These are phyloP conservation scores for Drosophila arizonae DNA, from an alignment of 1,140 invertebrate species.

Conservation along the genomic window DNA sequence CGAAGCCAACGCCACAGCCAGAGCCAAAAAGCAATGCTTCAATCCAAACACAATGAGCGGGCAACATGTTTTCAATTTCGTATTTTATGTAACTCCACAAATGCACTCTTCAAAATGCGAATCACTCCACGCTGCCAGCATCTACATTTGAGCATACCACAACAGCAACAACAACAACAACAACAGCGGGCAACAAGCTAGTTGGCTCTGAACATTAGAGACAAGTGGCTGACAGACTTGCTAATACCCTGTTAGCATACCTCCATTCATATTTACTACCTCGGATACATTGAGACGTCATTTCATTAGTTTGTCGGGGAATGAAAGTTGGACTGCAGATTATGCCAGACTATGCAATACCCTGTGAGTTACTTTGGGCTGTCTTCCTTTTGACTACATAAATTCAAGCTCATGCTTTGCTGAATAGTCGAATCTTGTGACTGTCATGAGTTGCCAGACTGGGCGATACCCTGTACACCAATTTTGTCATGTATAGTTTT, in stretches of 20 bases:
- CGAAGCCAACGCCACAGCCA: slow-evolving; percentile 10
- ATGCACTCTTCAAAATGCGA: slow-evolving; percentile 69
- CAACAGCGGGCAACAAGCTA: not conserved
- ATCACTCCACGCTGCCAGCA: slow-evolving; percentile 39
- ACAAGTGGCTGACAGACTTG: not conserved
- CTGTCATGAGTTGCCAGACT: too few species aligned
- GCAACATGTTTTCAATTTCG: slow-evolving; percentile 54
- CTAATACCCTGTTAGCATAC: not conserved
- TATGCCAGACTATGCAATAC: not conserved
- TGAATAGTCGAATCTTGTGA: too few species aligned
- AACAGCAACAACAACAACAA: slow-evolving; percentile 18
- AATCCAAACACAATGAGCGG: slow-evolving; percentile 51
- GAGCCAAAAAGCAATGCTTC: slow-evolving; percentile 59
- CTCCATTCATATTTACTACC: not conserved
- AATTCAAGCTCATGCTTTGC: not conserved
- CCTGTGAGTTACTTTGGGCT: not conserved
- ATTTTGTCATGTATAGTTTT: too few species aligned
- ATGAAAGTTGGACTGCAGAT: not conserved
- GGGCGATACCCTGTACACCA: too few species aligned
- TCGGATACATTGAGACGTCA: not conserved
- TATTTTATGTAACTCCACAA: slow-evolving; percentile 75
- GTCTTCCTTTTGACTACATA: not conserved
- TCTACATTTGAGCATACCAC: slow-evolving; percentile 14
- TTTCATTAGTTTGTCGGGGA: too few species aligned
- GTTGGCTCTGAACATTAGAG: not conserved